Evolutionary conservation across 1,140 invertebrate genomes (phyloP), one percentile per base, ranked within the genome.

Genomic region (Mercenaria mercenaria): DNA sequence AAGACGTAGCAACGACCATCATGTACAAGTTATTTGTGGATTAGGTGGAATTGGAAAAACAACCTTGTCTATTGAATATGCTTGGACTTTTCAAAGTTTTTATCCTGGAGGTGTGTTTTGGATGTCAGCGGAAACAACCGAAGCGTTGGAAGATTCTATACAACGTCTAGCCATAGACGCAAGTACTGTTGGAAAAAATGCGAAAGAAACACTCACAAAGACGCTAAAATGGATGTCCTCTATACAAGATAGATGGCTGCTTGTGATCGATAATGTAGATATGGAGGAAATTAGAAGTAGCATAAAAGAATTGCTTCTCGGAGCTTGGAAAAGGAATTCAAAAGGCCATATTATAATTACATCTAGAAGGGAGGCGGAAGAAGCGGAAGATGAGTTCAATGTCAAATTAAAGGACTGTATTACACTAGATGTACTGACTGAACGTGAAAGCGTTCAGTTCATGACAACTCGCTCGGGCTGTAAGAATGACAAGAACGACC

Each of bases 191-290:
- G 88, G 80, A 23, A 23, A 76, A 32, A 50, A 90, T 34, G 32
- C 64, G 11, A 85, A 61, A 23, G 82, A 86, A 69, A 90, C 83
- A 23, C 0, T 56, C 6, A 0, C n/a, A 6, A 80, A 52, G 43
- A 69, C 83, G 6, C 37, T 86, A 0, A 56, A 72, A 2, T 90
- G 89, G 89, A 6, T 90, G 18, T 52, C 82, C 0, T 2, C 6
- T 18, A 32, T 90, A 29, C 15, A 52, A 41, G n/a, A 80, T 13
- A 90, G 50, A 81, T 90, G 89, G 89, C 52, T 90, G 0, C 37
- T 90, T 26, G 82, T 90, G 59, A 41, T 90, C 29, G 88, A 90
- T 52, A 90, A 90, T 26, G 52, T 76, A 18, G 88, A 90, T 79
- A 11, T 23, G 37, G 81, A 67, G 20, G 72, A 79, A 23, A 50